Evolutionary conservation across 1,140 invertebrate species (phyloP).

Genomic region (Caenorhabditis briggsae): DNA sequence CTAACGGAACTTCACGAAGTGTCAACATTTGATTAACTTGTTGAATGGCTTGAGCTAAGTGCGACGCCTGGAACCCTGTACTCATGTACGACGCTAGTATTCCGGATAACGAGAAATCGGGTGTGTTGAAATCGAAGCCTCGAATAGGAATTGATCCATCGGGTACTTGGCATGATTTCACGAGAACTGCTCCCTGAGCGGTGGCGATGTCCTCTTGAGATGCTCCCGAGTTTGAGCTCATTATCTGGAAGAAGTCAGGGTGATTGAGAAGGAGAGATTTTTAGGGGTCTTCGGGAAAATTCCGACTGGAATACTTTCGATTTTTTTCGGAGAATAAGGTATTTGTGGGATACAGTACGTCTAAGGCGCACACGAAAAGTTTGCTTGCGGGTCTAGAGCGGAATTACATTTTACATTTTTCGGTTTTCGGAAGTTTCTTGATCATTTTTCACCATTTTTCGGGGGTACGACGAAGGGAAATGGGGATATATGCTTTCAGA

Average conservation of each 20-base stretch:
- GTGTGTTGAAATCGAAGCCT: slow-evolving; percentile 93
- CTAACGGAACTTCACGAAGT: slow-evolving; percentile 66
- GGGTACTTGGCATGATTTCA: slow-evolving; percentile 70
- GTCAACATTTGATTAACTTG: slow-evolving; percentile 75
- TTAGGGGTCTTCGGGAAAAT: too few relatives aligned
- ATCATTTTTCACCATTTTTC: too few relatives aligned
- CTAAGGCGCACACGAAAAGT: too few relatives aligned
- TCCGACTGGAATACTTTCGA: too few relatives aligned
- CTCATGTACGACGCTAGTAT: slow-evolving; percentile 86
- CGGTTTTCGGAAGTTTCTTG: too few relatives aligned
- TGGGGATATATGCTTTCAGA: too few relatives aligned
- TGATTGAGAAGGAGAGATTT: too few relatives aligned
- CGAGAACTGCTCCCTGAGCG: slow-evolving; percentile 82
- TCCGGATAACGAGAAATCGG: slow-evolving; percentile 85
- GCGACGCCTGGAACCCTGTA: slow-evolving; percentile 96
- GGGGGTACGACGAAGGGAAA: too few relatives aligned
- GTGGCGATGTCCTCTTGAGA: slow-evolving; percentile 58
- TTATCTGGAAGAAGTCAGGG: neutral
- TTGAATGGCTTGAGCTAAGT: slow-evolving; percentile 88
- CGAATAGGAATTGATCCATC: slow-evolving; percentile 70
- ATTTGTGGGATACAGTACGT: too few relatives aligned
- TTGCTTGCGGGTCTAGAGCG: too few relatives aligned
- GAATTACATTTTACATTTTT: too few relatives aligned
- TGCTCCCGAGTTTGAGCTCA: neutral
- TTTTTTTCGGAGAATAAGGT: too few relatives aligned